A percentile compares a stretch with the other conserved stretches of the same genome.
Conservation (phyloP, 2,888 invertebrate species). For the Odontocerum albicorne region DNA sequence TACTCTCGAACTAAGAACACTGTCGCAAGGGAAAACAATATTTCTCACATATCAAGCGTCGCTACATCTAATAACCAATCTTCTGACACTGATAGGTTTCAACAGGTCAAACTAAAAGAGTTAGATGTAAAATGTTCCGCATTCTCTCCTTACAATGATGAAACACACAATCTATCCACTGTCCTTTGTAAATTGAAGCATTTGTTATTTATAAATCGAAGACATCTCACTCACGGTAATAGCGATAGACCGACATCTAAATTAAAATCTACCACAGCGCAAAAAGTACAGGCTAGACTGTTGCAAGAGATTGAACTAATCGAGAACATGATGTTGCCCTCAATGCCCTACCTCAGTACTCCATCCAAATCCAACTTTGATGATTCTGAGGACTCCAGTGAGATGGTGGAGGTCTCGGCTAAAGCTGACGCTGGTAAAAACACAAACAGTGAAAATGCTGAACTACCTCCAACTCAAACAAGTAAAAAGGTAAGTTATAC, state of each 20-base stretch:
- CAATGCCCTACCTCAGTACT: constrained; percentile 55
- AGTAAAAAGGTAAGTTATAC: constrained; percentile 1
- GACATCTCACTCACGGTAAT: neutral
- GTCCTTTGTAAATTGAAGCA: constrained; percentile 13
- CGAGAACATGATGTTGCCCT: constrained; percentile 51
- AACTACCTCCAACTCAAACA: neutral
- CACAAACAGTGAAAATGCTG: neutral
- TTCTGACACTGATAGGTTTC: too few relatives aligned
- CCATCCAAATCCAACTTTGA: constrained; percentile 43
- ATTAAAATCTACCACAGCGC: constrained; percentile 12
- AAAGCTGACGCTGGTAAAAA: neutral
- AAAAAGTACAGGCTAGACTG: constrained; percentile 10
- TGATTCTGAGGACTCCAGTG: constrained; percentile 17
- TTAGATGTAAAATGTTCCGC: neutral
- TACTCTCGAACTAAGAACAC: too few relatives aligned
- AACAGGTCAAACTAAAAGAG: neutral
- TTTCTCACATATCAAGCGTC: too few relatives aligned
- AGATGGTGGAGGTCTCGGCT: neutral
- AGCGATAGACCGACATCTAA: constrained; percentile 3
- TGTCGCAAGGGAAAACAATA: too few relatives aligned
- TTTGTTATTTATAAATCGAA: constrained; percentile 6
- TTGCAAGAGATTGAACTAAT: constrained; percentile 8
- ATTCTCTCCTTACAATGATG: too few relatives aligned
- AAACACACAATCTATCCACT: constrained; percentile 1
- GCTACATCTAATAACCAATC: too few relatives aligned